Percentiles rank a stretch among this genome's conserved stretches.
Evolutionary conservation across 1,140 invertebrate genomes (phyloP).

Genomic region (Drosophila lini): DNA sequence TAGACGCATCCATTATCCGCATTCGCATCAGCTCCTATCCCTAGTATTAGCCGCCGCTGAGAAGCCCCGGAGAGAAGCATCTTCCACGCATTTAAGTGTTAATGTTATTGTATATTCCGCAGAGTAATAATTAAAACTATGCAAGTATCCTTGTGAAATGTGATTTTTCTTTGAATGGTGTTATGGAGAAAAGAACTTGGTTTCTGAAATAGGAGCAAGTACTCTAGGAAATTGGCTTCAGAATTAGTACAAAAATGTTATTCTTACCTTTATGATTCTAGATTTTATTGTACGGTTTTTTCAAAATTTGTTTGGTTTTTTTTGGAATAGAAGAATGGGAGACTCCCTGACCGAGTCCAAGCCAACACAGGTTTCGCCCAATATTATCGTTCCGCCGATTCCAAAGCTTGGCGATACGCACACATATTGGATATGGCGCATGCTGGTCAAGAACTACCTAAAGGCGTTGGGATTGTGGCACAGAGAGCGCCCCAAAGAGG

Average conservation of each 20-base stretch:
- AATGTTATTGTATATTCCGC: slow-evolving; percentile 75
- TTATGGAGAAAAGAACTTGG: not conserved
- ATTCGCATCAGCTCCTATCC: slow-evolving; percentile 30
- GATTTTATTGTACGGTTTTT: slow-evolving; percentile 6
- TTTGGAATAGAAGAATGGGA: slow-evolving; percentile 20
- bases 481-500: slow-evolving; percentile 14
- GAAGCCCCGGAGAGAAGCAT: slow-evolving; percentile 46
- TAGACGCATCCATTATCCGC: slow-evolving; percentile 48
- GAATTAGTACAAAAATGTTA: not conserved
- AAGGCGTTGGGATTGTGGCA: slow-evolving; percentile 31
- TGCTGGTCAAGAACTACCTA: slow-evolving; percentile 27
- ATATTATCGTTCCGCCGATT: slow-evolving; percentile 13
- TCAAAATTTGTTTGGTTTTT: slow-evolving; percentile 9
- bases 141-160: slow-evolving; percentile 10
- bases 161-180: not conserved
- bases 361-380: rapidly evolving
- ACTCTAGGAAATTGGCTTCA: slow-evolving; percentile 1
- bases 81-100: slow-evolving; percentile 77
- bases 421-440: slow-evolving; percentile 37
- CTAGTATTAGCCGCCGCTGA: slow-evolving; percentile 30
- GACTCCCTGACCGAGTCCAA: not conserved
- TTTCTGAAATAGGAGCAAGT: not conserved
- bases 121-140: slow-evolving; percentile 50
- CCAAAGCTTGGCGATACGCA: slow-evolving; percentile 36
- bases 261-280: slow-evolving; percentile 19